phyloP scores from a whole-genome alignment of 2,113 vertebrate species.

The Tragelaphus strepsiceros region DNA sequence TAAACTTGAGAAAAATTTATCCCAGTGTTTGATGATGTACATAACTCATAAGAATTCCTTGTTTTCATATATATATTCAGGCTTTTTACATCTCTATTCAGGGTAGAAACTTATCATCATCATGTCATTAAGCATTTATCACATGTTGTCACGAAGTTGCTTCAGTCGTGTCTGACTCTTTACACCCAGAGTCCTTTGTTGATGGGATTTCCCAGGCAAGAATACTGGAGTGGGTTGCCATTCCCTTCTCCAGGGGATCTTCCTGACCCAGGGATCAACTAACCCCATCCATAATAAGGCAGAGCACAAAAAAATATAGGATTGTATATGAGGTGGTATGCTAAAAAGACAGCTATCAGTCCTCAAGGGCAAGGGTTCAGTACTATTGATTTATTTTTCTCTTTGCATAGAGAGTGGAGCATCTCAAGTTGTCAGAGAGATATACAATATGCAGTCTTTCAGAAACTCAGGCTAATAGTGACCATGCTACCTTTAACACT shows the following conservation, averaged over 20 bases:
- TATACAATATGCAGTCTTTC: background rate
- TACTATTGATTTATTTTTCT: background rate
- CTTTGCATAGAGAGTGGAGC: background rate
- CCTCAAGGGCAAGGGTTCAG: background rate
- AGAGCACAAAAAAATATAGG: background rate
- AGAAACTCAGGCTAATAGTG: background rate
- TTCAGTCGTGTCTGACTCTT: background rate
- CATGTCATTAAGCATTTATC: background rate
- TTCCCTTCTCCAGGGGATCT: background rate
- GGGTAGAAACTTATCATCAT: background rate
- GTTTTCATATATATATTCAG: background rate
- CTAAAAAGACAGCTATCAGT: background rate
- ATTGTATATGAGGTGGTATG: background rate
- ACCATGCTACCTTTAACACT: background rate
- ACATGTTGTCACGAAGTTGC: background rate
- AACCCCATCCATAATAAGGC: background rate
- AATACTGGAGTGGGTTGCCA: background rate
- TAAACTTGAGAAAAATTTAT: background rate
- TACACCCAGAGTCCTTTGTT: background rate
- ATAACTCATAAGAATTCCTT: background rate
- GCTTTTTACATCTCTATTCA: background rate
- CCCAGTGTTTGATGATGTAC: background rate
- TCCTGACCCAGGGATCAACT: background rate
- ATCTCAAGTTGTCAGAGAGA: background rate
- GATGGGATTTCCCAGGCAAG: background rate